These are phyloP conservation scores for Eurystomus gularis DNA, from an alignment of 2,113 vertebrate genomes.

Conservation along the genomic window DNA sequence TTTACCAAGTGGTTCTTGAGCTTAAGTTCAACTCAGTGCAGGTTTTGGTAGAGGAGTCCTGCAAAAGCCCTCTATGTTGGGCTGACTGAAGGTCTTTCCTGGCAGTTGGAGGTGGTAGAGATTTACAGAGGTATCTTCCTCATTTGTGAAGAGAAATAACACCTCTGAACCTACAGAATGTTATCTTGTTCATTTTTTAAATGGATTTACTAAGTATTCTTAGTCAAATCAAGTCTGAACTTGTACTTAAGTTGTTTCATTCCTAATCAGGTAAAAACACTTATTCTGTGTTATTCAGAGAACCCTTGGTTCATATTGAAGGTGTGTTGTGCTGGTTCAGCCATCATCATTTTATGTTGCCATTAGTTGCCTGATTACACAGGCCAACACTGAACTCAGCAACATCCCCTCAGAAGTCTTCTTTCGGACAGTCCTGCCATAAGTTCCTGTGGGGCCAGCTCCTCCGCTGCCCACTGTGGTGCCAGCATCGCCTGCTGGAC, in stretches of 20 bases:
- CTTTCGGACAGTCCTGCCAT: no score
- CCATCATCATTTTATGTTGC: no score
- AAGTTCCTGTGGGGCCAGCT: no score
- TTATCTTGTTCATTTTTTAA: background rate
- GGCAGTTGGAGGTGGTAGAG: background rate
- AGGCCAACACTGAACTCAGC: no score
- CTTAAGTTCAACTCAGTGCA: background rate
- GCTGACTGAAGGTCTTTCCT: background rate
- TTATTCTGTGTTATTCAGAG: background rate
- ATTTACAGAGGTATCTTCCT: background rate
- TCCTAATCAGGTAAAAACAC: background rate
- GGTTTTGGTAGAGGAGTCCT: background rate
- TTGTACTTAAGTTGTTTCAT: background rate
- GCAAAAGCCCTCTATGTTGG: fast-evolving
- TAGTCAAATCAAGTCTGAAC: background rate
- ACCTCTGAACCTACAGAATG: background rate
- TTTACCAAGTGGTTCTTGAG: background rate
- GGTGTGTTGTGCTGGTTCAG: no score
- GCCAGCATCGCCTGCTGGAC: no score
- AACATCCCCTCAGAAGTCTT: no score
- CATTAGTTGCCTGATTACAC: no score
- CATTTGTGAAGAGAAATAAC: background rate
- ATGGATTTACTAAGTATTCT: background rate
- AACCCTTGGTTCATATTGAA: background rate
- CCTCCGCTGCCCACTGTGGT: no score